Evolutionary conservation across 2,797 vertebrate genomes (phyloP).

Genomic region (Sciaenops ocellatus): DNA sequence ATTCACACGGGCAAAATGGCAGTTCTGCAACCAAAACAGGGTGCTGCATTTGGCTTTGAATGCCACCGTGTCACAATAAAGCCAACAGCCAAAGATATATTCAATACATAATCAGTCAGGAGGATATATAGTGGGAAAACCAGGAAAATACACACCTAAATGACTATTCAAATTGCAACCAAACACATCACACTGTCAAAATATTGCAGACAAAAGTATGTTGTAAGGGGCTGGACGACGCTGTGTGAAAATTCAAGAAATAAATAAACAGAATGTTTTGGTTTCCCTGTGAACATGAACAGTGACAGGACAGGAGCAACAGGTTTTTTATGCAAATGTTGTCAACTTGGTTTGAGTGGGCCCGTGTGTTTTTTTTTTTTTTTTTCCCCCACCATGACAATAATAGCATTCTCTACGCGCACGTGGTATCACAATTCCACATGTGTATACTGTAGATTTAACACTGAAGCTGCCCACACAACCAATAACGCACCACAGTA

Average conservation of each 20-base stretch:
- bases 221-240: too few species aligned
- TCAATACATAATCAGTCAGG: neutral
- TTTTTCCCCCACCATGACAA: neutral
- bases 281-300: neutral
- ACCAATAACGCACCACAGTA: slow-evolving; percentile 1
- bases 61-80: too few species aligned
- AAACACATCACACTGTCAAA: too few species aligned
- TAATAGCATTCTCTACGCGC: neutral
- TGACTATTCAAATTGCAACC: too few species aligned
- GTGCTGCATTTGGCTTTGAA: neutral
- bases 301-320: neutral
- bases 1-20: neutral
- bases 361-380: neutral
- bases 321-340: too few species aligned
- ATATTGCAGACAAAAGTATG: too few species aligned
- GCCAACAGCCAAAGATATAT: neutral
- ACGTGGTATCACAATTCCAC: neutral
- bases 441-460: neutral
- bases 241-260: neutral
- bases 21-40: neutral
- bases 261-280: slow-evolving; percentile 1
- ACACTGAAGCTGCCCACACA: neutral
- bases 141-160: too few species aligned
- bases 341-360: neutral
- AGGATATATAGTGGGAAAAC: too few species aligned